phyloP scores from a whole-genome alignment of 2,888 invertebrate genomes.

The Gibbula magus region DNA sequence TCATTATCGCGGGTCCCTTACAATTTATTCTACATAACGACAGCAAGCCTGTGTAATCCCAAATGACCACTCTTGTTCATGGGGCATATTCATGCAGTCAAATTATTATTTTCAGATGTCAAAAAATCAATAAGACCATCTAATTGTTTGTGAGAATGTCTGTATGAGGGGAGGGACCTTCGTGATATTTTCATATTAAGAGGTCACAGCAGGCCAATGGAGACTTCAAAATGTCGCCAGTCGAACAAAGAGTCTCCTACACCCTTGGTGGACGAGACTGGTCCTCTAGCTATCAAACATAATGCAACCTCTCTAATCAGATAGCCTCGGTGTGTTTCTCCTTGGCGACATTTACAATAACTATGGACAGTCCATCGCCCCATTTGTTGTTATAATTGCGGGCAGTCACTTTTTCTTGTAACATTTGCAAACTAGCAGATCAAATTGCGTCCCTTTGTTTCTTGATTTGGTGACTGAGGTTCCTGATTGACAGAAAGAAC shows the following conservation, averaged over 20 bases:
- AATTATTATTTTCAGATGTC: constrained; percentile 22
- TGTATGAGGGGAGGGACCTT: neutral
- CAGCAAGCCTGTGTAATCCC: neutral
- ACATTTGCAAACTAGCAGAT: neutral
- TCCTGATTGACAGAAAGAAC: neutral
- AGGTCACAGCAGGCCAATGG: neutral
- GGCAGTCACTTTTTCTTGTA: neutral
- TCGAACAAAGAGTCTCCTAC: neutral
- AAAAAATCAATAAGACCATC: constrained; percentile 14
- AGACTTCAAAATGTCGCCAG: neutral
- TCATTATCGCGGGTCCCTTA: neutral
- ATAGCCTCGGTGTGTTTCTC: neutral
- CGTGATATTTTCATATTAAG: constrained; percentile 12
- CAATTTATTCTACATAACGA: neutral
- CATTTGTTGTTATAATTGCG: neutral
- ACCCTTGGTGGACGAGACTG: neutral
- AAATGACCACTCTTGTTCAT: constrained; percentile 1
- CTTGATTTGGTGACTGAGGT: neutral
- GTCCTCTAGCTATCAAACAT: neutral
- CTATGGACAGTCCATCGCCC: neutral
- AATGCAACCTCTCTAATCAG: neutral
- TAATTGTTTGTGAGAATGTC: constrained; percentile 20
- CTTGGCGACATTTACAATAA: neutral
- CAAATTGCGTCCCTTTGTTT: constrained; percentile 8
- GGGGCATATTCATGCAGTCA: constrained; percentile 6